These are phyloP conservation scores for Limnephilus lunatus DNA, from an alignment of 2,888 invertebrate genomes.

Conservation along the genomic window DNA sequence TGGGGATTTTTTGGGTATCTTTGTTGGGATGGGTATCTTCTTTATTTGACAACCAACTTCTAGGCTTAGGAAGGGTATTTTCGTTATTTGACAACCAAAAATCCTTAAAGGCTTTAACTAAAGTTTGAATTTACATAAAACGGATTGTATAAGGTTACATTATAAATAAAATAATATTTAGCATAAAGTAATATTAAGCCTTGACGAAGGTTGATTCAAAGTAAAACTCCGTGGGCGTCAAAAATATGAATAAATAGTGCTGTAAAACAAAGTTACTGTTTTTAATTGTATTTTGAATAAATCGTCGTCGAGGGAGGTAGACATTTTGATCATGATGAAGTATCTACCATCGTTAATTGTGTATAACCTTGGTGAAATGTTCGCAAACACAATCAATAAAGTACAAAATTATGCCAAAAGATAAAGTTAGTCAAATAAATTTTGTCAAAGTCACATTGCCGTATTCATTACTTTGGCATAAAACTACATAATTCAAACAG, in stretches of 20 bases:
- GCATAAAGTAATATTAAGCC: background rate
- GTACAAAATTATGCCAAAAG: background rate
- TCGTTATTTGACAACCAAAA: background rate
- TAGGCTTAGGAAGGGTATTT: no score
- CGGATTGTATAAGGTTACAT: background rate
- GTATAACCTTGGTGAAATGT: background rate
- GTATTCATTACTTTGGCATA: no score
- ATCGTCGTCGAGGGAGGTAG: no score
- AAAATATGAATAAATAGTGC: background rate
- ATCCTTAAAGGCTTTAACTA: background rate
- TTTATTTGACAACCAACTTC: background rate
- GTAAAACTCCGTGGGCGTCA: background rate
- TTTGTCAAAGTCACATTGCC: no score
- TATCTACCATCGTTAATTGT: background rate
- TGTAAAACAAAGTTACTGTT: background rate
- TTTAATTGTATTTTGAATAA: background rate
- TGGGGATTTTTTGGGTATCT: no score
- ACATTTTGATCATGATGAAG: no score
- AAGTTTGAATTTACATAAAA: background rate
- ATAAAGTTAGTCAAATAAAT: background rate
- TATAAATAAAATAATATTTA: background rate
- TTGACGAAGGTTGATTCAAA: background rate
- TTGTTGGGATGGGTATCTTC: no score
- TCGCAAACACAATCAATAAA: background rate
- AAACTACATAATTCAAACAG: no score